Evolutionary conservation across 2,797 vertebrate species (phyloP).

Genomic region (Catharus ustulatus): DNA sequence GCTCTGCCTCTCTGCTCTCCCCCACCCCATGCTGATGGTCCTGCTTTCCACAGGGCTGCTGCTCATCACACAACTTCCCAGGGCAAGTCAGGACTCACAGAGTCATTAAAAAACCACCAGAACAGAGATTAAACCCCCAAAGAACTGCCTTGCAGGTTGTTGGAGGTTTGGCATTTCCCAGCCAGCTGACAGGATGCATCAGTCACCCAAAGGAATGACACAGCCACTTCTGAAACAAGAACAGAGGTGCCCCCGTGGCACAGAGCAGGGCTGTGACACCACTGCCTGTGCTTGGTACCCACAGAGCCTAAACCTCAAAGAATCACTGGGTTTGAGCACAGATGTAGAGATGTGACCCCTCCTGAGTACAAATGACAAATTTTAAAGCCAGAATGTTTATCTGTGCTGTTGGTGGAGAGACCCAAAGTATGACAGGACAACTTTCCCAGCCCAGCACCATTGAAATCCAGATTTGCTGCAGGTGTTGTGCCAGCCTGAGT

Average conservation of each 20-base stretch:
- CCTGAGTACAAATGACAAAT: not conserved
- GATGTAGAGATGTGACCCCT: not conserved
- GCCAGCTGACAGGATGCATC: not conserved
- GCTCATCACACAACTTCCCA: not conserved
- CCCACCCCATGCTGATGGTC: not conserved
- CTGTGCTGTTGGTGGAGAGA: not conserved
- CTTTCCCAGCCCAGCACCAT: not conserved
- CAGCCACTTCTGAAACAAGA: not conserved
- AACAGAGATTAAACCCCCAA: not conserved
- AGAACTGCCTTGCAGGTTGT: not conserved
- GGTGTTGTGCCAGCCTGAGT: not conserved
- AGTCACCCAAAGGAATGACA: not conserved
- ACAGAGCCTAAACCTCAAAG: not conserved
- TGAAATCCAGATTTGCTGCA: not conserved
- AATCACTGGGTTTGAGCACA: not conserved
- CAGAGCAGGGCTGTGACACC: not conserved
- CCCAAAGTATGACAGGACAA: fast-evolving
- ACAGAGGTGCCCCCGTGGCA: not conserved
- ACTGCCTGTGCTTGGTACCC: not conserved
- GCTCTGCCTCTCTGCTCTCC: not conserved
- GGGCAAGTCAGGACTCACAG: not conserved
- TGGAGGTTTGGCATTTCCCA: not conserved
- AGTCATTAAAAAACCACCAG: not conserved
- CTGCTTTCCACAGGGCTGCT: not conserved
- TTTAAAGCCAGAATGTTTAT: not conserved